phyloP scores from a whole-genome alignment of 2,888 invertebrate species.

The Baccha elongata region DNA sequence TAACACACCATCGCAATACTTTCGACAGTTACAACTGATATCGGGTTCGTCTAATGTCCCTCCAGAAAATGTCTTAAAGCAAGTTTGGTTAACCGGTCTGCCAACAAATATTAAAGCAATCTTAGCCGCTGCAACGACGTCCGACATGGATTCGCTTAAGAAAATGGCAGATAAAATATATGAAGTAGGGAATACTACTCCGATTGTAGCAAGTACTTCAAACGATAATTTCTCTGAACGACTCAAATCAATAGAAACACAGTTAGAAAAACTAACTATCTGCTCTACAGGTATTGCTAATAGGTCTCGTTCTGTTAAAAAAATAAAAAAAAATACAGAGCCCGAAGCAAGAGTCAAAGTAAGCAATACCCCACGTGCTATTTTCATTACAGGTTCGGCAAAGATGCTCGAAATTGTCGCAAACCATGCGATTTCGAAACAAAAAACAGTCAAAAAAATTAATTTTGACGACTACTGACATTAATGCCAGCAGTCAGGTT shows the following conservation, averaged over 20 bases:
- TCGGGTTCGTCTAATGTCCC: constrained; percentile 3
- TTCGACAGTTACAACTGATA: not conserved
- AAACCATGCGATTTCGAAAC: no score
- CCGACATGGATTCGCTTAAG: not conserved
- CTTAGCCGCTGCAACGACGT: not conserved
- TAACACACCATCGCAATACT: not conserved
- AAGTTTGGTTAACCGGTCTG: not conserved
- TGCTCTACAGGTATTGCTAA: not conserved
- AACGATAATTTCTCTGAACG: not conserved
- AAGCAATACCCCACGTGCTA: no score
- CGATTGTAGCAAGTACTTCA: not conserved
- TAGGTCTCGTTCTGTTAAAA: not conserved
- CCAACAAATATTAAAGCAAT: not conserved
- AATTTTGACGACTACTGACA: no score
- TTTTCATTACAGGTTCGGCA: no score
- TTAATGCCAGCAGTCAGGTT: no score
- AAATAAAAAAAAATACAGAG: not conserved
- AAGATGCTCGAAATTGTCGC: no score
- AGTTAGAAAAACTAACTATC: not conserved
- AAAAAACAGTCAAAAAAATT: no score
- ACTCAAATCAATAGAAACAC: not conserved
- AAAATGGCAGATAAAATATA: not conserved
- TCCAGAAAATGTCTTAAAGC: not conserved
- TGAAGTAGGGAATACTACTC: not conserved
- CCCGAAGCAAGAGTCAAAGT: not conserved